Conservation (phyloP, 1,140 invertebrate species). For the Tetragonula clypearis region DNA sequence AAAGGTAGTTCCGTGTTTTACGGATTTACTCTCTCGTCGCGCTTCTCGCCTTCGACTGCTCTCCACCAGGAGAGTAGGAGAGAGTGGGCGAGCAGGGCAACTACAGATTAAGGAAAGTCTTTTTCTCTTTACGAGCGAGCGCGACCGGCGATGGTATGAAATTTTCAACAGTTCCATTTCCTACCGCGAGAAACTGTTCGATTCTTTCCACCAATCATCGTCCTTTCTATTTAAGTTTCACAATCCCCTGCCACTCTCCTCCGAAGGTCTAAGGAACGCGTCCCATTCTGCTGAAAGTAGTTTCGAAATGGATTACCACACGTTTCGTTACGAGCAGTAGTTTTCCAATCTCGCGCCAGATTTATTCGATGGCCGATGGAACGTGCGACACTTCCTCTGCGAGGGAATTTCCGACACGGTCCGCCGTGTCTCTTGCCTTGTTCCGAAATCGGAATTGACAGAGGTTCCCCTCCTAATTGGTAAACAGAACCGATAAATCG, state of each 20-base stretch:
- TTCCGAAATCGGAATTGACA: no score
- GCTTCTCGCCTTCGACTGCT: neutral
- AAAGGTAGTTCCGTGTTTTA: neutral
- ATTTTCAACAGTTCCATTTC: neutral
- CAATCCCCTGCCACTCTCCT: neutral
- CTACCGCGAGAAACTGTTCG: neutral
- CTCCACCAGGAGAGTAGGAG: no score
- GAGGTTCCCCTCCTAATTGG: no score
- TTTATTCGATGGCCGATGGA: neutral
- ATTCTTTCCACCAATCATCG: constrained; percentile 2
- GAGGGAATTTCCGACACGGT: neutral
- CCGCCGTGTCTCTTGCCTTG: no score
- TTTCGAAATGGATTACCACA: neutral
- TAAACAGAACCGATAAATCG: no score
- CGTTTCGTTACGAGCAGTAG: neutral
- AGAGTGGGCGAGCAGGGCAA: neutral
- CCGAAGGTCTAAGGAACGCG: neutral
- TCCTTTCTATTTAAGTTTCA: neutral
- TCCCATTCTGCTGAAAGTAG: neutral
- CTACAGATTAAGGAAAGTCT: neutral
- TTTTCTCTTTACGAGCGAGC: neutral
- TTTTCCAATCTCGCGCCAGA: neutral
- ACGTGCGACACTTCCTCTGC: neutral
- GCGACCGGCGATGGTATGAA: neutral
- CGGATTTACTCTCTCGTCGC: constrained; percentile 1